A percentile compares a stretch with the other conserved stretches of the same genome.
Evolutionary conservation across 23 tunicate species (phyloP).

Genomic region (Botrylloides violaceus): DNA sequence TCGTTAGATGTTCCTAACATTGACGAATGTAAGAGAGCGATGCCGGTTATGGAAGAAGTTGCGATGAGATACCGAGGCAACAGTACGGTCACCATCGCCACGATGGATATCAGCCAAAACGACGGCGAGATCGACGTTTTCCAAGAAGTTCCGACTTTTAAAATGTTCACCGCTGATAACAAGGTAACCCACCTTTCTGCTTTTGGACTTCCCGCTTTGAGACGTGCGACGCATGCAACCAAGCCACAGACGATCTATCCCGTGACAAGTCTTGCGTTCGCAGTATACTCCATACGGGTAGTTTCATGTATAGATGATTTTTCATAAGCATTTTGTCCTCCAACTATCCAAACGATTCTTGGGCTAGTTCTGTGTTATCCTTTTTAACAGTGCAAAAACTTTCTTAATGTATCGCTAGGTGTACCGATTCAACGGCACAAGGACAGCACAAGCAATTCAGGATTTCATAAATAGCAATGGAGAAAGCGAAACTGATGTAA

Average conservation of each 20-base stretch:
- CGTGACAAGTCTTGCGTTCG: no score
- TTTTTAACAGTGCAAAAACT: no score
- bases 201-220: no score
- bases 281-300: no score
- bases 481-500: not conserved
- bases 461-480: slow-evolving; percentile 20
- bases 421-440: slow-evolving; percentile 1
- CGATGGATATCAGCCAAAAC: slow-evolving; percentile 47
- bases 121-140: slow-evolving; percentile 69
- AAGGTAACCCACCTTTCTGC: no score
- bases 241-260: no score
- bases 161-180: slow-evolving; percentile 56
- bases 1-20: not conserved
- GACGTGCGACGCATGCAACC: no score
- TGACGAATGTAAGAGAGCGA: slow-evolving; percentile 25
- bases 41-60: slow-evolving; percentile 45
- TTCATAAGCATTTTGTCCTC: no score
- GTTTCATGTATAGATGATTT: no score
- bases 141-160: slow-evolving; percentile 29
- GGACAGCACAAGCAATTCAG: slow-evolving; percentile 1
- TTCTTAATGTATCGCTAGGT: no score
- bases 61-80: slow-evolving; percentile 41
- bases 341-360: no score
- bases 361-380: no score
- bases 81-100: slow-evolving; percentile 33